Conservation (phyloP, 2,113 vertebrate species). For the Neotragus moschatus region DNA sequence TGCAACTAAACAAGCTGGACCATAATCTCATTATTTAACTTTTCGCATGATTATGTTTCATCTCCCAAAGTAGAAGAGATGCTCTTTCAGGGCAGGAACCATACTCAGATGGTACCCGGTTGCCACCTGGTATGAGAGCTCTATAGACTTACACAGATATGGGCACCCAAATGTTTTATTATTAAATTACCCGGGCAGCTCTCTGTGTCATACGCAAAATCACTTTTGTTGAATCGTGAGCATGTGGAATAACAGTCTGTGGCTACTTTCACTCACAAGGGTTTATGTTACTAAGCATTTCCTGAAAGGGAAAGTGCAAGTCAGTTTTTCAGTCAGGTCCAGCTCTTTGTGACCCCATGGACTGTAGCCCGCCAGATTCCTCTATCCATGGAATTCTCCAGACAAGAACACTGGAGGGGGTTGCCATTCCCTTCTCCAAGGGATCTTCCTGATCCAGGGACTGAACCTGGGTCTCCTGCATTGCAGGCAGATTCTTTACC, state of each 20-base stretch:
- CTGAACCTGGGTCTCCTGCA: background rate
- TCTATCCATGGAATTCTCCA: background rate
- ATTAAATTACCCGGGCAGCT: background rate
- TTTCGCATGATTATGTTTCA: background rate
- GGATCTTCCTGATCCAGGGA: background rate
- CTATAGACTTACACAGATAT: background rate
- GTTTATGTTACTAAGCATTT: background rate
- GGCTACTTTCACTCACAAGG: background rate
- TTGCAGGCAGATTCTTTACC: background rate
- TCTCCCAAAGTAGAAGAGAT: background rate
- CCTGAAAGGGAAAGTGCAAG: background rate
- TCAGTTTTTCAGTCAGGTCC: background rate
- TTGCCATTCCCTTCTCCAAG: background rate
- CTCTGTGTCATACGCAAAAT: background rate
- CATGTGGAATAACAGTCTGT: background rate
- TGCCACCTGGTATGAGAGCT: background rate
- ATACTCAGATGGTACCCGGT: background rate
- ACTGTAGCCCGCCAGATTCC: background rate
- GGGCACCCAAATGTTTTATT: background rate
- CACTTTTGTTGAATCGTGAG: background rate
- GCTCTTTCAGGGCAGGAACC: background rate
- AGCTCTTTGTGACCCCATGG: background rate
- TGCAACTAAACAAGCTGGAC: background rate
- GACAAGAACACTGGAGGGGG: background rate
- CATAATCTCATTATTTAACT: background rate